These are phyloP conservation scores for Yponomeuta evonymella DNA, from an alignment of 2,888 invertebrate species.

Conservation along the genomic window DNA sequence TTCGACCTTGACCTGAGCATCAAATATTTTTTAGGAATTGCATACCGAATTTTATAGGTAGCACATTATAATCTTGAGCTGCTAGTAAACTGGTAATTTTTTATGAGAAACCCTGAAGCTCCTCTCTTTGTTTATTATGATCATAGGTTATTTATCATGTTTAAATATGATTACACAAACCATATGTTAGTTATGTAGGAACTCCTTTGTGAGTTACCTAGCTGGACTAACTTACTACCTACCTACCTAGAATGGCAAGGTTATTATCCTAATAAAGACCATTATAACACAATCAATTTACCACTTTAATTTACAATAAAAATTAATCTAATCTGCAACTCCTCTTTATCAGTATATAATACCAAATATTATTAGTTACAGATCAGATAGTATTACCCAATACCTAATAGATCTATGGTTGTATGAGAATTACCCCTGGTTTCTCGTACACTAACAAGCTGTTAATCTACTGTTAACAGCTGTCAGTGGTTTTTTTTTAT, in stretches of 20 bases:
- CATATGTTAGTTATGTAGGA: not conserved
- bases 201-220: not conserved
- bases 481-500: too few species aligned
- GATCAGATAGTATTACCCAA: too few species aligned
- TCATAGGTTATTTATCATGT: not conserved
- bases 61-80: not conserved
- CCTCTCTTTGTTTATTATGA: not conserved
- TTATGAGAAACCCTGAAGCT: not conserved
- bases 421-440: too few species aligned
- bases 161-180: not conserved
- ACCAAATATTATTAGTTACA: too few species aligned
- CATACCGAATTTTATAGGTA: not conserved
- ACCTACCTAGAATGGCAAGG: not conserved
- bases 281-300: too few species aligned
- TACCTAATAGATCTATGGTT: too few species aligned
- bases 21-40: conserved; percentile 20
- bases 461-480: too few species aligned
- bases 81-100: conserved; percentile 16
- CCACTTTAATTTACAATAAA: too few species aligned
- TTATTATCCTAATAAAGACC: not conserved
- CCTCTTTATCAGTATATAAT: too few species aligned
- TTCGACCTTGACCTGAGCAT: conserved; percentile 67
- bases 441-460: too few species aligned
- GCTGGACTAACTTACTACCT: not conserved
- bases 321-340: too few species aligned